These are phyloP conservation scores for Cinclus mexicanus DNA, from an alignment of 2,113 vertebrate genomes.

Conservation along the genomic window DNA sequence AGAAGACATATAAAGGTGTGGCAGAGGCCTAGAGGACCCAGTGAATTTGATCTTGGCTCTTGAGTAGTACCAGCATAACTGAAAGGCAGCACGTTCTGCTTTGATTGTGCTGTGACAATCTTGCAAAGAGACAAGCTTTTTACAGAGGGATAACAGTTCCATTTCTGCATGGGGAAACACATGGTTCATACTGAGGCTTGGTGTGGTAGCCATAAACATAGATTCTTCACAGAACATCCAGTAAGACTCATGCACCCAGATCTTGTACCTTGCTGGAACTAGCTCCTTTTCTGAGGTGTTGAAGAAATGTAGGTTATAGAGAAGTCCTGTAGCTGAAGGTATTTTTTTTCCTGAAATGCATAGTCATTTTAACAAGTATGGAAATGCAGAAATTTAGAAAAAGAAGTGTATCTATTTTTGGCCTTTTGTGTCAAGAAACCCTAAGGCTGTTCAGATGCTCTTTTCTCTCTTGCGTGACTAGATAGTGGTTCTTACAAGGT, in stretches of 20 bases:
- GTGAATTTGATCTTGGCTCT: not conserved
- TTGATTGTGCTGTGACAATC: not conserved
- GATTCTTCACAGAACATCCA: not conserved
- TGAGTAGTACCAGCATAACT: too few relatives aligned
- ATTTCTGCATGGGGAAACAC: not conserved
- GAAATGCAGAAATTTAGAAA: not conserved
- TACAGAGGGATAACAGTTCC: accelerated
- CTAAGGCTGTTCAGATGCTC: not conserved
- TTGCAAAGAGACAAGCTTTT: not conserved
- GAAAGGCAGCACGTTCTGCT: not conserved
- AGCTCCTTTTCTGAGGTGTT: not conserved
- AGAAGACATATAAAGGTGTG: not conserved
- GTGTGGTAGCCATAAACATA: not conserved
- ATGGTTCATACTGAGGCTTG: not conserved
- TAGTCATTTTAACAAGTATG: not conserved
- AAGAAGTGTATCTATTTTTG: not conserved
- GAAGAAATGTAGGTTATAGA: not conserved
- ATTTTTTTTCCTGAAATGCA: not conserved
- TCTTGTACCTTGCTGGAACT: not conserved
- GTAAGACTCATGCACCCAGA: not conserved
- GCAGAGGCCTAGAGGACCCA: not conserved
- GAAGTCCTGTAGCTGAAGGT: not conserved
- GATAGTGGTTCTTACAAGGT: not conserved
- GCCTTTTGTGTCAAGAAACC: not conserved
- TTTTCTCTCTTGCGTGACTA: not conserved